phyloP scores from a whole-genome alignment of 2,797 vertebrate species.

The Periophthalmus magnuspinnatus region DNA sequence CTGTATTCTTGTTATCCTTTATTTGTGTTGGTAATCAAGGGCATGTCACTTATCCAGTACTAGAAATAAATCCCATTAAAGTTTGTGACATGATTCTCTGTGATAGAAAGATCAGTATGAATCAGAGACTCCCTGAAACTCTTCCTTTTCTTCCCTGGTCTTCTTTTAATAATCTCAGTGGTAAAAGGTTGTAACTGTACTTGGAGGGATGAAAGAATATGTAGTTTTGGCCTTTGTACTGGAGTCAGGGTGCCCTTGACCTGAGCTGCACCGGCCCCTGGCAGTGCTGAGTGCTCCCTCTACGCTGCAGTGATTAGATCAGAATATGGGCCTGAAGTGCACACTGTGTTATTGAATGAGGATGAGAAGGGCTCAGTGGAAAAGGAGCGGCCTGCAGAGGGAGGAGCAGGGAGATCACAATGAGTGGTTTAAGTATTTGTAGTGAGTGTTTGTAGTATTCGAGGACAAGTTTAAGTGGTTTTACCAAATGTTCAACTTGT shows the following conservation, averaged over 20 bases:
- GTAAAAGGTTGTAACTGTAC: background rate
- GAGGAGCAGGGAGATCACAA: background rate
- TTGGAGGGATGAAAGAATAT: slow-evolving; percentile 19
- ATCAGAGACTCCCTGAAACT: slow-evolving; percentile 2
- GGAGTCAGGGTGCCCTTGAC: slow-evolving; percentile 51
- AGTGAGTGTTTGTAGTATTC: background rate
- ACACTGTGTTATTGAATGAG: slow-evolving; percentile 5
- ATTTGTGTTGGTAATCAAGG: background rate
- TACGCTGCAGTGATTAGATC: slow-evolving; percentile 2
- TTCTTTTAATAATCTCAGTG: background rate
- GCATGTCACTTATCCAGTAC: background rate
- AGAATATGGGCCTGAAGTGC: background rate
- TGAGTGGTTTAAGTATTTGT: background rate
- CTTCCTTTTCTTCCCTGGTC: background rate
- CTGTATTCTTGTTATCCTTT: background rate
- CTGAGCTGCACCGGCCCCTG: slow-evolving; percentile 9
- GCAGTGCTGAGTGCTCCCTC: slow-evolving; percentile 13
- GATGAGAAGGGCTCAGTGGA: background rate
- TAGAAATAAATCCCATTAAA: background rate
- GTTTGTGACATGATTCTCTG: background rate
- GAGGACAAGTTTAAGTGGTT: background rate
- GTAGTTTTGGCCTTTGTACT: slow-evolving; percentile 20
- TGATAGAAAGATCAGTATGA: background rate
- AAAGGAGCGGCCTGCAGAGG: background rate
- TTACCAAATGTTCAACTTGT: no score